Conservation (phyloP, 92 coral and sea anemone species). For the Galaxea fascicularis region DNA sequence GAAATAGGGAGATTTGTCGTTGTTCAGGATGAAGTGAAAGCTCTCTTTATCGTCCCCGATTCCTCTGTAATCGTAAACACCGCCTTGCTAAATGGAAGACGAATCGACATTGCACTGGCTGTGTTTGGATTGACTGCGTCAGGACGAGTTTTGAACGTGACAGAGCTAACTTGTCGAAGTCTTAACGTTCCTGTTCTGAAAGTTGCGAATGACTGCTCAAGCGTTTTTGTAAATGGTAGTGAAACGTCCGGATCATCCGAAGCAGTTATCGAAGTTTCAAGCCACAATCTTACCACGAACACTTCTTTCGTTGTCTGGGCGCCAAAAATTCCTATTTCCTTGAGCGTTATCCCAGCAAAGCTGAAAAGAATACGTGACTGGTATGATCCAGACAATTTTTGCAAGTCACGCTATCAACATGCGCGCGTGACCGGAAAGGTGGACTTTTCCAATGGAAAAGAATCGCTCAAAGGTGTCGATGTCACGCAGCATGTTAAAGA, state of each 20-base stretch:
- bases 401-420: conserved; percentile 68
- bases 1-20: conserved; percentile 41
- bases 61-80: conserved; percentile 51
- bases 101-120: conserved; percentile 15
- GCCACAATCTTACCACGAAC: conserved; percentile 32
- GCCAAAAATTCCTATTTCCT: conserved; percentile 48
- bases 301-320: conserved; percentile 57
- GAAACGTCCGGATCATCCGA: conserved; percentile 40
- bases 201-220: conserved; percentile 50
- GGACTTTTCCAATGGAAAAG: conserved; percentile 47
- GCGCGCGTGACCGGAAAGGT: conserved; percentile 56
- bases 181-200: conserved; percentile 20
- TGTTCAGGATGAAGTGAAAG: conserved; percentile 24
- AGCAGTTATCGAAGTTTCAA: conserved; percentile 36
- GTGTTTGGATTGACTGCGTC: conserved; percentile 41
- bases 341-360: conserved; percentile 41
- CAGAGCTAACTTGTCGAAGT: conserved; percentile 31
- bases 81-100: conserved; percentile 54
- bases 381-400: conserved; percentile 60
- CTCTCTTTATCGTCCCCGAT: conserved; percentile 43
- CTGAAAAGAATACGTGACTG: conserved; percentile 58
- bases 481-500: conserved; percentile 49
- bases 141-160: conserved; percentile 32
- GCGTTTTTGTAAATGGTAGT: conserved; percentile 53
- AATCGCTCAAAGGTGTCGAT: conserved; percentile 33